Base-by-base conservation (phyloP, 2,113 vertebrate genomes). In the Paratilapia polleni region DNA sequence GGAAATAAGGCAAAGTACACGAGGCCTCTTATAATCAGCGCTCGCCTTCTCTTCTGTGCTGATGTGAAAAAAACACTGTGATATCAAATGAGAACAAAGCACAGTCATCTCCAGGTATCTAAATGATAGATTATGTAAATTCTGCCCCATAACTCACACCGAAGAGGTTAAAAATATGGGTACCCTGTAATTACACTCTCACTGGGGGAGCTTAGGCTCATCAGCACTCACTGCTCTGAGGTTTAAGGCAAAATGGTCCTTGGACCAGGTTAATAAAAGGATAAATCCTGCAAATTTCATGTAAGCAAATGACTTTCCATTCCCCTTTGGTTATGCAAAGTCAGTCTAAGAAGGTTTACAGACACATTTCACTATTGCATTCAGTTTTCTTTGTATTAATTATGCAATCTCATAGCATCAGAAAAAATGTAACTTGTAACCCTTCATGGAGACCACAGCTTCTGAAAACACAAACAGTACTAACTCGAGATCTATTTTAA, bases 61-160 rank as follows among this genome's bases (percentile, higher is more conserved):
- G 66, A 78, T 56, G 83, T 83, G 66, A 87, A 86, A 62, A 54
- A 70, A n/a, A n/a, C n/a, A n/a, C 62, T 54, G 43, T 64, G 59
- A 82, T 82, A 80, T 80, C 47, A 74, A 52, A 77, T 20, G 26
- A 75, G 75, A 75, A 52, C 78, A 83, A 89, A 83, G 63, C 43
- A 5, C 28, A 24, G 22, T 41, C 57, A 77, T 79, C 84, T 82
- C 58, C 87, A 89, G 86, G 87, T 88, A 82, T 59, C 63, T 64
- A 77, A 90, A 81, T 85, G 84, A 86, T 78, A 64, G 76, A 93
- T 91, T 87, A 88, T 92, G 85, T 76, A 86, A 91, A 93, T 92
- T 88, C 26, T 24, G 70, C 36, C 77, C 59, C 74, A 82, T 86
- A 84, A 81, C 60, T 89, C 62, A 74, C 61, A 73, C 58, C 52